These are phyloP conservation scores for Anguilla megastoma DNA, from an alignment of 2,797 vertebrate species.

Conservation along the genomic window DNA sequence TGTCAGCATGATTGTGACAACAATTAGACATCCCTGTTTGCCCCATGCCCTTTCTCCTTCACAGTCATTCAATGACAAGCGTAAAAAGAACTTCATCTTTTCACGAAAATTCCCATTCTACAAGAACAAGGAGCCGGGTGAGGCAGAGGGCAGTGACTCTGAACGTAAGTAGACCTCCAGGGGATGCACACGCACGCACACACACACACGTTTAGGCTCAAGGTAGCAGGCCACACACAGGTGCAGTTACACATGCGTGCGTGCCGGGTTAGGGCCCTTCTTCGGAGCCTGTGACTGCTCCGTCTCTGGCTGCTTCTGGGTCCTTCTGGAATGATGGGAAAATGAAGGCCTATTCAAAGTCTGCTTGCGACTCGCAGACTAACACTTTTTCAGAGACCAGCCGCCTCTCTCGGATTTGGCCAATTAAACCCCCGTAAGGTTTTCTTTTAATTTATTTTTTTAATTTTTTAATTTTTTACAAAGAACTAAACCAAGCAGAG, in stretches of 20 bases:
- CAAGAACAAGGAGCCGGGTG: conserved; percentile 98
- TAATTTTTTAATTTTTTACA: not conserved
- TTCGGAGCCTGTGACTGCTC: conserved; percentile 74
- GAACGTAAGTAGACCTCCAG: conserved; percentile 92
- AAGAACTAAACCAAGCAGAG: not conserved
- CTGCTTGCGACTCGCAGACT: conserved; percentile 41
- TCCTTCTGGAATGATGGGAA: conserved; percentile 46
- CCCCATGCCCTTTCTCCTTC: conserved; percentile 96
- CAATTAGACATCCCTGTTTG: conserved; percentile 91
- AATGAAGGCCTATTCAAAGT: conserved; percentile 23
- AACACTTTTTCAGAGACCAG: not conserved
- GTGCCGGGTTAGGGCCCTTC: conserved; percentile 68
- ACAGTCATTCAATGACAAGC: conserved; percentile 99
- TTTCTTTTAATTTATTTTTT: not conserved
- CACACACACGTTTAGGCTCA: conserved; percentile 61
- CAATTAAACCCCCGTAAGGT: not conserved
- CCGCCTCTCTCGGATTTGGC: not conserved
- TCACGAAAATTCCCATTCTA: conserved; percentile 99
- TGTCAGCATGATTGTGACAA: conserved; percentile 96
- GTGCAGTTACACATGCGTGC: conserved; percentile 8
- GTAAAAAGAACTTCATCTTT: conserved; percentile 99
- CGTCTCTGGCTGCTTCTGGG: conserved; percentile 68
- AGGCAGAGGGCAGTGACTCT: conserved; percentile 94
- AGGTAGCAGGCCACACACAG: conserved; percentile 6
- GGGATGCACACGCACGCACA: conserved; percentile 49